Conservation (phyloP, 2,797 vertebrate genomes). For the Anomalospiza imberbis region DNA sequence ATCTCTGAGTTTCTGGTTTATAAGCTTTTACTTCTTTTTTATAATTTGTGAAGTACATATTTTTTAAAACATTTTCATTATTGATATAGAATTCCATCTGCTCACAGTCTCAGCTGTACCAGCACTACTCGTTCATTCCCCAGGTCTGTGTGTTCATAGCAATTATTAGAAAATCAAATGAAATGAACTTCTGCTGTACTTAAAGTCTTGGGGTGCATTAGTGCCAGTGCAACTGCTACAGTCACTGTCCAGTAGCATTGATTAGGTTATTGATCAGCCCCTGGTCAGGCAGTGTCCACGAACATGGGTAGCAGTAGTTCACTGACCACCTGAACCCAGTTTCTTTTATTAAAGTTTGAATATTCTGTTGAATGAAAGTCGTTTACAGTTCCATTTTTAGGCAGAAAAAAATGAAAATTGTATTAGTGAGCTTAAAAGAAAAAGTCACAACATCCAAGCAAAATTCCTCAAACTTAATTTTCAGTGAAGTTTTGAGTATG, state of each 20-base stretch:
- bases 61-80: background rate
- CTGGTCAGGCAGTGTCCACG: background rate
- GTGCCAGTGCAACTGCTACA: background rate
- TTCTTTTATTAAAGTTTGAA: background rate
- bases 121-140: background rate
- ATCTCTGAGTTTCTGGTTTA: background rate
- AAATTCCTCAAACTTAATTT: background rate
- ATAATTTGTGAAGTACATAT: background rate
- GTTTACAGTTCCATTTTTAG: background rate
- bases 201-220: background rate
- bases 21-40: background rate
- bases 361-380: background rate
- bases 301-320: background rate
- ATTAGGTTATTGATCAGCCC: background rate
- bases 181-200: background rate
- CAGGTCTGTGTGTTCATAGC: background rate
- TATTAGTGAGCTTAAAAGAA: background rate
- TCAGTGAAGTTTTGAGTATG: background rate
- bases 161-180: conserved; percentile 22
- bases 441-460: background rate
- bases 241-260: background rate
- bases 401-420: background rate
- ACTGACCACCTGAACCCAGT: background rate
- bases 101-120: background rate
- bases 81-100: background rate